Evolutionary conservation across 2,797 vertebrate genomes (phyloP), one percentile per base, ranked within the genome.

Genomic region (Characodon lateralis): DNA sequence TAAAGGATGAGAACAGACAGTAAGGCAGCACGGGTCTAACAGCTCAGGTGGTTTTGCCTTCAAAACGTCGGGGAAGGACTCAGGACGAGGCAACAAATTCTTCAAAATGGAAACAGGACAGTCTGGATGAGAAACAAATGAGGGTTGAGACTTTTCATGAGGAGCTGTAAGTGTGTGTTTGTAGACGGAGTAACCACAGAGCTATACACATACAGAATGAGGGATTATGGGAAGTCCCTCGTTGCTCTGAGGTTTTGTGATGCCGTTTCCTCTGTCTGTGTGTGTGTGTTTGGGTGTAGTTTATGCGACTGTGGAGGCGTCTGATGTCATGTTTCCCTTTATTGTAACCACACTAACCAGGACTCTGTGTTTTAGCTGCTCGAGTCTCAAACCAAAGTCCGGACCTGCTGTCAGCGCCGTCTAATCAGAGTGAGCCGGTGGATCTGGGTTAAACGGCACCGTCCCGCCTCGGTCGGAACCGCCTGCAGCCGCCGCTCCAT

Each of bases 291-390:
- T 73, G 86, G 84, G 86, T 82, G 83, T 71, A 75, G 83, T 71
- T 83, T 82, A 85, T 83, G 78, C 84, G 78, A 81, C 82, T 85
- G 89, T 1, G 81, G 85, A 76, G 83, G 89, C 63, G 83, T 73
- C 70, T 88, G 87, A 91, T 90, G 89, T 93, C 88, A 92, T 76
- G 80, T 79, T 93, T 91, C 87, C 85, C 84, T 88, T 88, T 79
- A 79, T 79, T 82, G 51, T 80, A 63, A 84, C 88, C 86, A 82
- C 90, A 88, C 85, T 71, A 83, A 87, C 79, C 87, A 84, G 65
- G 55, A 28, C 41, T 41, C 63, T 2, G 72, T 83, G 78, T 82
- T 79, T 77, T 79, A 73, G 77, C 26, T 12, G 63, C 76, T 43
- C 56, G 56, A 63, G 76, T 55, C 66, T 83, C 48, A 16, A 82